Evolutionary conservation across 2,797 vertebrate genomes (phyloP).

Genomic region (Malacoraja senta): DNA sequence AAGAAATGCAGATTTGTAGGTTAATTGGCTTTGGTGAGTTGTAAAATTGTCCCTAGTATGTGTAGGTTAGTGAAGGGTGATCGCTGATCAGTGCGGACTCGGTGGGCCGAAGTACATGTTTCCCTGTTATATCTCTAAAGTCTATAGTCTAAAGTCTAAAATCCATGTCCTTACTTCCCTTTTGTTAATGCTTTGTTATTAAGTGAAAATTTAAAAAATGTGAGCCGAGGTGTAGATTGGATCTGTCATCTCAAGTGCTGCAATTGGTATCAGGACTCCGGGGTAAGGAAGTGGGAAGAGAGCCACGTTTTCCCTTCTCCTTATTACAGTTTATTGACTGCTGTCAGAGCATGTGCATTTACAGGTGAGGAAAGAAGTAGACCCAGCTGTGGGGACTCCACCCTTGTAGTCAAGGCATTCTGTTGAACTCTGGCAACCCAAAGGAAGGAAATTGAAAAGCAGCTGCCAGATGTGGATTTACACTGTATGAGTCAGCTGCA

Average conservation of each 20-base stretch:
- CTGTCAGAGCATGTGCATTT: not conserved
- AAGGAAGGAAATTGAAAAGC: not conserved
- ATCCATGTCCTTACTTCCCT: no score
- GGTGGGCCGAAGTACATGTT: no score
- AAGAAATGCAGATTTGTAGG: no score
- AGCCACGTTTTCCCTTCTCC: not conserved
- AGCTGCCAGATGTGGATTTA: not conserved
- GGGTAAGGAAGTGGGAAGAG: not conserved
- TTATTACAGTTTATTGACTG: not conserved
- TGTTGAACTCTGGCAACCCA: not conserved
- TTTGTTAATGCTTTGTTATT: not conserved
- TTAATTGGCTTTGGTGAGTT: no score
- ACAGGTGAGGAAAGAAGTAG: not conserved
- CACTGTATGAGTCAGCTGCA: not conserved
- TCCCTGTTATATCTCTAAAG: no score
- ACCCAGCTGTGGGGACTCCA: not conserved
- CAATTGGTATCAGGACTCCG: not conserved
- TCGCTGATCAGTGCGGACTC: no score
- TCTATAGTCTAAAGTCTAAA: no score
- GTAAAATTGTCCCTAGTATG: no score
- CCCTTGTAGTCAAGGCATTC: not conserved
- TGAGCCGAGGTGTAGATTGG: not conserved
- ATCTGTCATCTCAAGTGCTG: not conserved
- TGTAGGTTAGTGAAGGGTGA: no score
- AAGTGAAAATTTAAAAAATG: not conserved